A percentile compares a stretch with the other conserved stretches of the same genome.
phyloP scores from a whole-genome alignment of 2,888 invertebrate genomes.

The Miltochrista miniata region DNA sequence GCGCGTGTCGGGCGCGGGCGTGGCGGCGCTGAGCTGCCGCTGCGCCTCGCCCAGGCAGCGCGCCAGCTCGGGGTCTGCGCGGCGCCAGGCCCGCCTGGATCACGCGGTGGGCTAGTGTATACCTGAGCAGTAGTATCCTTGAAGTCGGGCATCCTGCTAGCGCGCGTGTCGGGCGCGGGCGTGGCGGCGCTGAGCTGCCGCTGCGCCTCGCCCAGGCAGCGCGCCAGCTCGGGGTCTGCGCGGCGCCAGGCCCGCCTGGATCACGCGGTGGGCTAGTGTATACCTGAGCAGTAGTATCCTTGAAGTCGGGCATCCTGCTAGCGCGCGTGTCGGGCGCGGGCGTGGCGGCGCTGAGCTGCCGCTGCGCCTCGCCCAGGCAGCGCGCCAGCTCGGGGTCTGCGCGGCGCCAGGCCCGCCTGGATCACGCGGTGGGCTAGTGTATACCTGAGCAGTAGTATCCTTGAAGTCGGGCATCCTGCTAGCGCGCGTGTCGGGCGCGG shows the following conservation, averaged over 20 bases:
- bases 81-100: slow-evolving; percentile 95
- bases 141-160: slow-evolving; percentile 85
- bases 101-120: slow-evolving; percentile 95
- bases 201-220: slow-evolving; percentile 91
- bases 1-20: slow-evolving; percentile 91
- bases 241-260: slow-evolving; percentile 94
- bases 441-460: slow-evolving; percentile 85
- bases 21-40: slow-evolving; percentile 89
- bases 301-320: slow-evolving; percentile 85
- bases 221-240: slow-evolving; percentile 88
- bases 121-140: slow-evolving; percentile 86
- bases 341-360: slow-evolving; percentile 89
- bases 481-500: slow-evolving; percentile 89
- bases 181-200: slow-evolving; percentile 90
- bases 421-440: too few relatives aligned
- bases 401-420: too few relatives aligned
- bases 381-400: slow-evolving; percentile 63
- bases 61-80: slow-evolving; percentile 86
- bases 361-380: slow-evolving; percentile 83
- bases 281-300: slow-evolving; percentile 85
- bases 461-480: slow-evolving; percentile 85
- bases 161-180: slow-evolving; percentile 90
- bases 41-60: slow-evolving; percentile 93
- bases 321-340: slow-evolving; percentile 90
- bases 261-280: slow-evolving; percentile 93